Percentiles rank a stretch among this genome's conserved stretches.
Conservation (phyloP, 2,888 invertebrate genomes). For the Chorisops tibialis region DNA sequence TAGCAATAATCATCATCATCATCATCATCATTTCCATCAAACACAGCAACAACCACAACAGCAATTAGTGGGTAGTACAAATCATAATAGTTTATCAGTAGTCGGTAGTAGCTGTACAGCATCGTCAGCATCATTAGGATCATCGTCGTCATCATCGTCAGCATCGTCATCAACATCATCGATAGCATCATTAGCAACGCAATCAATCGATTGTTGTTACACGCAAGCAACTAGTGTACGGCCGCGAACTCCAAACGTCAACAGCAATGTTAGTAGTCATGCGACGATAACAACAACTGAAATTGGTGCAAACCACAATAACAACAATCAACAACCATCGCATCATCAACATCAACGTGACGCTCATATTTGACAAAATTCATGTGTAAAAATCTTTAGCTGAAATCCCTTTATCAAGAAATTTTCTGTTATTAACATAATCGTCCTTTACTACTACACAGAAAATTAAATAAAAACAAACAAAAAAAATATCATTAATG, state of each 20-base stretch:
- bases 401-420: constrained; percentile 16
- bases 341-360: constrained; percentile 9
- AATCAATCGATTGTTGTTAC: constrained; percentile 38
- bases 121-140: constrained; percentile 32
- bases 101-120: constrained; percentile 38
- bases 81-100: constrained; percentile 37
- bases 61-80: constrained; percentile 40
- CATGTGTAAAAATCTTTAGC: constrained; percentile 12
- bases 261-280: neutral
- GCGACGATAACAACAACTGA: neutral
- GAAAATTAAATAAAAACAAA: no score
- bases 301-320: no score
- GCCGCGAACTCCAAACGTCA: constrained; percentile 24
- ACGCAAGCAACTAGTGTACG: constrained; percentile 34
- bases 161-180: constrained; percentile 24
- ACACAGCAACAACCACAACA: constrained; percentile 38
- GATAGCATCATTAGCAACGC: constrained; percentile 28
- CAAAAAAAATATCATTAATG: constrained; percentile 20
- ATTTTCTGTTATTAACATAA: constrained; percentile 20
- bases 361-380: constrained; percentile 19
- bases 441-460: constrained; percentile 25
- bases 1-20: constrained; percentile 29
- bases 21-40: constrained; percentile 27
- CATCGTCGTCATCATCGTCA: constrained; percentile 32
- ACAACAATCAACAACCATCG: no score